These are phyloP conservation scores for Anguilla marmorata DNA, from an alignment of 2,797 vertebrate genomes.

Conservation along the genomic window DNA sequence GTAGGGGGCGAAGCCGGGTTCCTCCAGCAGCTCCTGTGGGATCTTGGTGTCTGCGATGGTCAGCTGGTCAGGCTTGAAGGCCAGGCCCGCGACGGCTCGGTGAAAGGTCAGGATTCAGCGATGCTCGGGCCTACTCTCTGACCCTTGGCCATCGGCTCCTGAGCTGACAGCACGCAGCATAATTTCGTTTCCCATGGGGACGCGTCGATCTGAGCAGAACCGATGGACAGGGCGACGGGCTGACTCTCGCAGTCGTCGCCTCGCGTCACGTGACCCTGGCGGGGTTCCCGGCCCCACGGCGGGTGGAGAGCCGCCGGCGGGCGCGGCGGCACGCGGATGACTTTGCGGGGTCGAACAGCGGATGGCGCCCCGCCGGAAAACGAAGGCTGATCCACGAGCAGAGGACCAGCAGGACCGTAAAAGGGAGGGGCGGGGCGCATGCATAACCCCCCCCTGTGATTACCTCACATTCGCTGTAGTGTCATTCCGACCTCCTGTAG, in stretches of 20 bases:
- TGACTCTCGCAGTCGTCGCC: slow-evolving; percentile 38
- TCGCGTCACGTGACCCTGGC: slow-evolving; percentile 44
- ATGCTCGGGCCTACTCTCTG: slow-evolving; percentile 71
- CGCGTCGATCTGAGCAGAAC: background rate
- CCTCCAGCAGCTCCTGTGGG: slow-evolving; percentile 61
- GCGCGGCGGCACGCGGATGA: slow-evolving; percentile 40
- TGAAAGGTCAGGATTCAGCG: slow-evolving; percentile 52
- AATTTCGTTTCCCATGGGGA: background rate
- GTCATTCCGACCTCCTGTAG: slow-evolving; percentile 60
- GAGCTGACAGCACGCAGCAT: slow-evolving; percentile 52
- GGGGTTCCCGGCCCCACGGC: slow-evolving; percentile 43
- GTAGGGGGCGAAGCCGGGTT: slow-evolving; percentile 62
- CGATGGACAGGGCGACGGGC: background rate
- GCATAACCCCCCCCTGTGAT: slow-evolving; percentile 48
- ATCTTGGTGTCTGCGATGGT: slow-evolving; percentile 56
- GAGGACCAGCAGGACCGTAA: slow-evolving; percentile 37
- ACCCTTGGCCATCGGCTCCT: slow-evolving; percentile 56
- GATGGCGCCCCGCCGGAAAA: slow-evolving; percentile 34
- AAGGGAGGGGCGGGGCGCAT: slow-evolving; percentile 45
- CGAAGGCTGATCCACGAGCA: slow-evolving; percentile 6
- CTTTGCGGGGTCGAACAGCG: slow-evolving; percentile 41
- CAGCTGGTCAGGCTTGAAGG: slow-evolving; percentile 48
- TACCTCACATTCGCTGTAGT: slow-evolving; percentile 49
- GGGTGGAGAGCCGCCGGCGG: slow-evolving; percentile 39
- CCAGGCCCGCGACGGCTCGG: slow-evolving; percentile 73